Evolutionary conservation across 2,113 vertebrate species (phyloP).

Genomic region (Sclerurus mexicanus): DNA sequence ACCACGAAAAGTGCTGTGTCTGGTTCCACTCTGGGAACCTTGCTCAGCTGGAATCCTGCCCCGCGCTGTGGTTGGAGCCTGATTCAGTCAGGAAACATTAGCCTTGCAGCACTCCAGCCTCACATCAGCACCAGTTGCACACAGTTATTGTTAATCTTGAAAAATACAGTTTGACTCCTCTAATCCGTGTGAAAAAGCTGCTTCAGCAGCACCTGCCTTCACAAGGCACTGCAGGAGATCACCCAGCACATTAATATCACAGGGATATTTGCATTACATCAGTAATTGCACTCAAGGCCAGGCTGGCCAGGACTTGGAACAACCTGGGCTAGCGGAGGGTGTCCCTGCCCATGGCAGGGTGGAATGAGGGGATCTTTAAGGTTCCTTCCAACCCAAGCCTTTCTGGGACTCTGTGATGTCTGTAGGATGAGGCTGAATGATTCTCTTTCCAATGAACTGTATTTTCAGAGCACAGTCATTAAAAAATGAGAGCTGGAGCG

Average conservation of each 20-base stretch:
- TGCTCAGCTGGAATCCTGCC: fast-evolving
- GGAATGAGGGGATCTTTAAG: fast-evolving
- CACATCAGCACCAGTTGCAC: neutral
- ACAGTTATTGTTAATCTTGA: fast-evolving
- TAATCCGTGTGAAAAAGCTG: neutral
- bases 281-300: neutral
- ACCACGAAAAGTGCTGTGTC: neutral
- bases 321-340: neutral
- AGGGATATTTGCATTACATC: fast-evolving
- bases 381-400: too few species aligned
- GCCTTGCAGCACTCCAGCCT: neutral
- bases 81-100: neutral
- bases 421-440: neutral
- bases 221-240: neutral
- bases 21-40: fast-evolving
- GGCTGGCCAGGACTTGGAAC: neutral
- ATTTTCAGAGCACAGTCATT: neutral
- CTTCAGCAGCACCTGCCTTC: neutral
- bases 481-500: neutral
- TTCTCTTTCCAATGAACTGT: neutral
- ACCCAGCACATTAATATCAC: fast-evolving
- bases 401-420: neutral
- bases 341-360: neutral
- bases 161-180: neutral
- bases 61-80: neutral